phyloP scores from a whole-genome alignment of 2,113 vertebrate species.

The Oryctolagus cuniculus region DNA sequence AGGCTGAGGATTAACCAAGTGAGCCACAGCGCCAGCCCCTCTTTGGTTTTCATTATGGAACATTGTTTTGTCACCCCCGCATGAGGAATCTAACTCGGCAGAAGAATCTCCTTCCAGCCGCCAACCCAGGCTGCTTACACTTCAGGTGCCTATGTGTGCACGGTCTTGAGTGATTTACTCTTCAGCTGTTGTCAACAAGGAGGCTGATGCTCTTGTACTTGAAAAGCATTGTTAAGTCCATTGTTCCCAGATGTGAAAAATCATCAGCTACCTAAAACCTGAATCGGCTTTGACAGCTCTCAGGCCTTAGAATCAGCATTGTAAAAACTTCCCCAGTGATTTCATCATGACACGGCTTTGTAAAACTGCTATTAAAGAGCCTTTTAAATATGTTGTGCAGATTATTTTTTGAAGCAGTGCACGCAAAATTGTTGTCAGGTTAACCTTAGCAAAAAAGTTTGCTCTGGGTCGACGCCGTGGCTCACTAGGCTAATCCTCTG shows the following conservation, averaged over 20 bases:
- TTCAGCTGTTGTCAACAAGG: neutral
- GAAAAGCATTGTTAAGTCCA: neutral
- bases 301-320: neutral
- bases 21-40: neutral
- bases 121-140: no score
- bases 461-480: no score
- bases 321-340: neutral
- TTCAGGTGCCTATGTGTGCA: neutral
- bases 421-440: neutral
- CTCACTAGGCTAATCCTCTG: no score
- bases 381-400: neutral
- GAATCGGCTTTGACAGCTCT: neutral
- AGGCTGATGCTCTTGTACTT: neutral
- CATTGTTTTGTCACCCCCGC: neutral
- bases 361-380: neutral
- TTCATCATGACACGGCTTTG: neutral
- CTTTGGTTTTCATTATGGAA: slow-evolving; percentile 24
- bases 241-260: slow-evolving; percentile 1
- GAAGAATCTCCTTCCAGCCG: neutral
- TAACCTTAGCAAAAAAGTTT: neutral
- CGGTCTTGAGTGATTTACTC: neutral
- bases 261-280: neutral
- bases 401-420: neutral
- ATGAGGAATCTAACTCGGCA: neutral
- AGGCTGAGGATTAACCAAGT: no score